A percentile compares a stretch with the other conserved stretches of the same genome.
These are phyloP conservation scores for Corythornis vintsioides DNA, from an alignment of 2,113 vertebrate genomes.

Conservation along the genomic window DNA sequence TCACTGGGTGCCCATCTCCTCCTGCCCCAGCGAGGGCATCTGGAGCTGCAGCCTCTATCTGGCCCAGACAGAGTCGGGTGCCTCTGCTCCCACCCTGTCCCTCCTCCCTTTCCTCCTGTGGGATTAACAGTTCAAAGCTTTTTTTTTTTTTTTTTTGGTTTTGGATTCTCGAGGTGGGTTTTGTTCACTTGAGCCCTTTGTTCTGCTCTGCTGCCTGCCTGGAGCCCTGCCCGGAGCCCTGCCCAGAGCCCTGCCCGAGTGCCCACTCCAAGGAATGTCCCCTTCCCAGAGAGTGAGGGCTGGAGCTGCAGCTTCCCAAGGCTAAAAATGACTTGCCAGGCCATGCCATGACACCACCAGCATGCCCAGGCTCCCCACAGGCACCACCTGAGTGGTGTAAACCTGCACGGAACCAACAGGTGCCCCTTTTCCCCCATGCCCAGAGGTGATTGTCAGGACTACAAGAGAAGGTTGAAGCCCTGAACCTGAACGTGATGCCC, in stretches of 20 bases:
- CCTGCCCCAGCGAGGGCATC: fast-evolving
- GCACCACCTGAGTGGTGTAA: neutral
- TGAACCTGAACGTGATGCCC: neutral
- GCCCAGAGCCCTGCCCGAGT: neutral
- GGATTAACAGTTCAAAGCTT: conserved; percentile 21
- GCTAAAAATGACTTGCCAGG: neutral
- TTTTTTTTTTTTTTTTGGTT: neutral
- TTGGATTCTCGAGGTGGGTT: conserved; percentile 26
- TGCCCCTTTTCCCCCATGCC: neutral
- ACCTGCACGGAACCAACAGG: neutral
- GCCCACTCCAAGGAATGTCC: neutral
- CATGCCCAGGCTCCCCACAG: fast-evolving
- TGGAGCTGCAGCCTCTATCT: conserved; percentile 14
- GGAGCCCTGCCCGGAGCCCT: neutral
- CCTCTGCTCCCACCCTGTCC: neutral
- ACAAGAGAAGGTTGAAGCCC: neutral
- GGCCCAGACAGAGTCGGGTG: neutral
- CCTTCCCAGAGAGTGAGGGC: neutral
- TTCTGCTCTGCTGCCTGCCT: neutral
- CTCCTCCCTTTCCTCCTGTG: neutral
- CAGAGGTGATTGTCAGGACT: neutral
- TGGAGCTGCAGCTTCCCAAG: neutral
- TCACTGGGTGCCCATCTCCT: neutral
- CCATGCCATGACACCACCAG: neutral
- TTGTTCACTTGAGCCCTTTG: conserved; percentile 28